These are phyloP conservation scores for Acanthornis magna DNA, from an alignment of 2,797 vertebrate genomes.

Conservation along the genomic window DNA sequence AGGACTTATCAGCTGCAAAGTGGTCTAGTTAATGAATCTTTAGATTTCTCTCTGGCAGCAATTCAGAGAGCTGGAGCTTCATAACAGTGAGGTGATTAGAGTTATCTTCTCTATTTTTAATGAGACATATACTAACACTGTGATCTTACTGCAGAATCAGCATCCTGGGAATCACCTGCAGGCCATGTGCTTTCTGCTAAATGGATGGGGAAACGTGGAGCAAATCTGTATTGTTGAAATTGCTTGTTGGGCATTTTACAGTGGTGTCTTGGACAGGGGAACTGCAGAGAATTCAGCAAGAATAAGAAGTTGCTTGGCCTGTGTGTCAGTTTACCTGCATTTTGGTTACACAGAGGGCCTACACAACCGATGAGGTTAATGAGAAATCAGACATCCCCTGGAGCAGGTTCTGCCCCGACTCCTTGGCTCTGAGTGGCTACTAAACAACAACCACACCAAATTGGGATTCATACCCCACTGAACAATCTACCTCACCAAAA, in stretches of 20 bases:
- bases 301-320: background rate
- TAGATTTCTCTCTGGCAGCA: background rate
- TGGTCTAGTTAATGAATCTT: background rate
- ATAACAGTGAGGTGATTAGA: background rate
- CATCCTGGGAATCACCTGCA: background rate
- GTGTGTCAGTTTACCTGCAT: background rate
- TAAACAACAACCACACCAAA: background rate
- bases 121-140: background rate
- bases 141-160: background rate
- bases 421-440: background rate
- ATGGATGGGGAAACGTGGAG: background rate
- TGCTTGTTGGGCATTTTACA: background rate
- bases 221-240: background rate
- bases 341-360: background rate
- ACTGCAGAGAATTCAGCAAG: background rate
- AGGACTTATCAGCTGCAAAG: background rate
- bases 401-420: background rate
- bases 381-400: background rate
- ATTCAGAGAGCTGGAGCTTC: background rate
- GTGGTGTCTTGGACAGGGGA: background rate
- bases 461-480: background rate
- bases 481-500: background rate
- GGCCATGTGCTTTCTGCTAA: background rate
- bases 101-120: slow-evolving; percentile 23
- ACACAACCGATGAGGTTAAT: background rate